These are phyloP conservation scores for Orestias chungarensis DNA, from an alignment of 2,797 vertebrate genomes.

Conservation along the genomic window DNA sequence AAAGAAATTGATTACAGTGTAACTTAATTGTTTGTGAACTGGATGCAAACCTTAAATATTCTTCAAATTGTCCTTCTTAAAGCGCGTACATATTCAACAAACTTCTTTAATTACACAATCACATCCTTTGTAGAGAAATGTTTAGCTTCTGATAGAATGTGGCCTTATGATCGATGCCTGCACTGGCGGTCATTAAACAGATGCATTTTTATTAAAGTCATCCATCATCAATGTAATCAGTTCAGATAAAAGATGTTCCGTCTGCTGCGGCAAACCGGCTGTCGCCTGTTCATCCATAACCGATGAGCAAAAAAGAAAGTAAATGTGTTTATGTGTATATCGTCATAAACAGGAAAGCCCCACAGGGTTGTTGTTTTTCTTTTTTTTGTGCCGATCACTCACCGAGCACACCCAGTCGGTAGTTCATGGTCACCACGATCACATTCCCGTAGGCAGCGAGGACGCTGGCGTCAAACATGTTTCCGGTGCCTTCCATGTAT, in stretches of 20 bases:
- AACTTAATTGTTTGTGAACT: no score
- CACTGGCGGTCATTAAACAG: constrained; percentile 48
- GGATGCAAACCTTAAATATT: no score
- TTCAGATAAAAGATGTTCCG: constrained; percentile 27
- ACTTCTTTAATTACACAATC: constrained; percentile 35
- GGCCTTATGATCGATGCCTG: constrained; percentile 35
- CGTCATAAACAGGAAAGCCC: neutral
- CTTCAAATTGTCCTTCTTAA: no score
- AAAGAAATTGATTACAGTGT: no score
- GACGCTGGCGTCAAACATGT: constrained; percentile 95
- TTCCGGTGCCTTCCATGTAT: constrained; percentile 96
- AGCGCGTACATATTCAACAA: constrained; percentile 6
- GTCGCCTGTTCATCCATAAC: constrained; percentile 8
- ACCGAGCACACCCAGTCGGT: constrained; percentile 93
- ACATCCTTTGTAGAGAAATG: constrained; percentile 31
- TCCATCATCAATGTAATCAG: constrained; percentile 50
- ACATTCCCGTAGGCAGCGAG: constrained; percentile 94
- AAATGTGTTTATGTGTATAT: neutral
- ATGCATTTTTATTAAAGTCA: constrained; percentile 49
- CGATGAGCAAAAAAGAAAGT: neutral
- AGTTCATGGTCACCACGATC: constrained; percentile 95
- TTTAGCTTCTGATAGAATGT: constrained; percentile 36
- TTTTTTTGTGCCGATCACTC: constrained; percentile 74
- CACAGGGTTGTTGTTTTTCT: no score
- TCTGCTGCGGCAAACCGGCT: constrained; percentile 22